Evolutionary conservation across 2,888 invertebrate genomes (phyloP), one percentile per base, ranked within the genome.

Genomic region (Lepidocyrtoides sp.): DNA sequence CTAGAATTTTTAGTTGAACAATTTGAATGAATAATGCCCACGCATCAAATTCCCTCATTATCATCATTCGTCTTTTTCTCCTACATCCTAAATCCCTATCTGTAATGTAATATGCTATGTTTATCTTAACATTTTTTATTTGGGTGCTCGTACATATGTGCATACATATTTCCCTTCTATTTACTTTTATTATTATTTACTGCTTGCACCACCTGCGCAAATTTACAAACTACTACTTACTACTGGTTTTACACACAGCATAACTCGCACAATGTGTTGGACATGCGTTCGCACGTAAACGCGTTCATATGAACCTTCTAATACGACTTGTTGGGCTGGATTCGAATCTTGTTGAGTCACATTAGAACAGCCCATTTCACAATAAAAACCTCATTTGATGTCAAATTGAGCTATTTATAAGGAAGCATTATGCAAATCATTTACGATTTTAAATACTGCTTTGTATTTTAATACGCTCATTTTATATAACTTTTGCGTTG

Each of bases 21-120:
- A n/a, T n/a, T n/a, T n/a, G n/a, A n/a, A n/a, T 79, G 79, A 79
- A 14, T 79, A 57, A 75, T 86, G 86, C 44, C 36, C 60, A 44
- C 29, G 79, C 87, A 88, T 88, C 87, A 81, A 88, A 81, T 88
- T 81, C 79, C 32, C 79, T 57, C 63, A 88, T 88, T 88, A 88
- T 81, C 87, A 79, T 41, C 77, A 23, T 32, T n/a, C 20, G 41
- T 72, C 48, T 5, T 23, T 36, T 69, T 32, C 32, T 1, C n/a
- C n/a, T n/a, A n/a, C n/a, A n/a, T n/a, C n/a, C n/a, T n/a, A n/a
- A n/a, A n/a, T n/a, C n/a, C n/a, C n/a, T n/a, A n/a, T n/a, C n/a
- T n/a, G n/a, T n/a, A n/a, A n/a, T n/a, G n/a, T n/a, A n/a, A n/a
- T n/a, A n/a, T n/a, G n/a, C n/a, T n/a, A n/a, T n/a, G n/a, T n/a